These are phyloP conservation scores for Pelodiscus sinensis DNA, from an alignment of 2,113 vertebrate species.

Conservation along the genomic window DNA sequence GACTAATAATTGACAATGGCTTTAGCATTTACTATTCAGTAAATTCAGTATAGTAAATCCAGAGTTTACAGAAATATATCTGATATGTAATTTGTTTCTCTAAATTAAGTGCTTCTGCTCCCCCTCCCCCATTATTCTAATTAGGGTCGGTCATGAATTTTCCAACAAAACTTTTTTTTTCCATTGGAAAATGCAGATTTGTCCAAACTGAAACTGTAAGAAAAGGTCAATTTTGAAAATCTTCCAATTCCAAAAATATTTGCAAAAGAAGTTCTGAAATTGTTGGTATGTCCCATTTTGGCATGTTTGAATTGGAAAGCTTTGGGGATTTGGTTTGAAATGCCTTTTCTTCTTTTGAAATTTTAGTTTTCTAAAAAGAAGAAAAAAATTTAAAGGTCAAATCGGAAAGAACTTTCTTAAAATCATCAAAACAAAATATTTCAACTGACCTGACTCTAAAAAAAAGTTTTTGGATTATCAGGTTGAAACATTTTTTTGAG, in stretches of 20 bases:
- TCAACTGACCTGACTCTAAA: background rate
- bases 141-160: background rate
- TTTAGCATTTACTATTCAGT: background rate
- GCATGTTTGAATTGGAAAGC: background rate
- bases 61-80: background rate
- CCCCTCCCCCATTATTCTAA: background rate
- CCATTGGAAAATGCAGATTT: background rate
- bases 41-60: background rate
- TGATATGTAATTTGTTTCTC: background rate
- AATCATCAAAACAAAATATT: background rate
- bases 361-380: background rate
- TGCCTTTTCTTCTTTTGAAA: background rate
- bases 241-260: background rate
- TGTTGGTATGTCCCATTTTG: background rate
- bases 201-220: background rate
- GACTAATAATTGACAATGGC: background rate
- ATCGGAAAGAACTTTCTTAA: background rate
- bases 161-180: background rate
- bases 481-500: background rate
- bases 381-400: background rate
- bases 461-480: background rate
- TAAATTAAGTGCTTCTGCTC: background rate
- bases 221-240: background rate
- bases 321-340: rapidly evolving
- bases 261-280: background rate